These are phyloP conservation scores for Bombus polaris DNA, from an alignment of 1,140 invertebrate species.

Conservation along the genomic window DNA sequence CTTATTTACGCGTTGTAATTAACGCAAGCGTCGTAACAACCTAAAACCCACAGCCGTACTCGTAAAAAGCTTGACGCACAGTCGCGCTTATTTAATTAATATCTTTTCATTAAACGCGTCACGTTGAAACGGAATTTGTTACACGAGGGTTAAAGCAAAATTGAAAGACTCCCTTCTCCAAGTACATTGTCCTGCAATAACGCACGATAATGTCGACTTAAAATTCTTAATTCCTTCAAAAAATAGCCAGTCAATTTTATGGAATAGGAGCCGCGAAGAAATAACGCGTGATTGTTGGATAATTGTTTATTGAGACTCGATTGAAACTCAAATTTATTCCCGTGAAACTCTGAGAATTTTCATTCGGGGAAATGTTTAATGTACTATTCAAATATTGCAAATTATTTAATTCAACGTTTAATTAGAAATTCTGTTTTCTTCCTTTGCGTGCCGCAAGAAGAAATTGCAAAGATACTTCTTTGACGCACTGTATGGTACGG, in stretches of 20 bases:
- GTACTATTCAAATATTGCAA: too few species aligned
- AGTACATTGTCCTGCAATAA: too few species aligned
- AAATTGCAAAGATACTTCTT: too few species aligned
- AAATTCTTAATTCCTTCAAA: background rate
- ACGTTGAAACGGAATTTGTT: background rate
- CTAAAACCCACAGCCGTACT: background rate
- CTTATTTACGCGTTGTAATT: conserved; percentile 23
- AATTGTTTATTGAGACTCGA: background rate
- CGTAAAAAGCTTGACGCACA: background rate
- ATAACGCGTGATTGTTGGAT: too few species aligned
- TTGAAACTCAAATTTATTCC: background rate
- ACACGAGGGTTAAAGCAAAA: background rate
- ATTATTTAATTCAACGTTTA: too few species aligned
- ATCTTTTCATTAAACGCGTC: conserved; percentile 31
- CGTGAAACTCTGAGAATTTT: too few species aligned
- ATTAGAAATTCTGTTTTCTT: too few species aligned
- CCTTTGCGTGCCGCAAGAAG: too few species aligned
- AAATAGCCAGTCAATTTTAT: too few species aligned
- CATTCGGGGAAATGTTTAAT: too few species aligned
- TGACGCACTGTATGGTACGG: too few species aligned
- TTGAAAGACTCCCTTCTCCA: background rate
- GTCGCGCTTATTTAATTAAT: conserved; percentile 10
- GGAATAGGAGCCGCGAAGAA: background rate
- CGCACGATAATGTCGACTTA: too few species aligned
- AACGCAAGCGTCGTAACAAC: background rate